Evolutionary conservation across 1,140 invertebrate species (phyloP), one percentile per base, ranked within the genome.

Genomic region (Drosophila nannoptera): DNA sequence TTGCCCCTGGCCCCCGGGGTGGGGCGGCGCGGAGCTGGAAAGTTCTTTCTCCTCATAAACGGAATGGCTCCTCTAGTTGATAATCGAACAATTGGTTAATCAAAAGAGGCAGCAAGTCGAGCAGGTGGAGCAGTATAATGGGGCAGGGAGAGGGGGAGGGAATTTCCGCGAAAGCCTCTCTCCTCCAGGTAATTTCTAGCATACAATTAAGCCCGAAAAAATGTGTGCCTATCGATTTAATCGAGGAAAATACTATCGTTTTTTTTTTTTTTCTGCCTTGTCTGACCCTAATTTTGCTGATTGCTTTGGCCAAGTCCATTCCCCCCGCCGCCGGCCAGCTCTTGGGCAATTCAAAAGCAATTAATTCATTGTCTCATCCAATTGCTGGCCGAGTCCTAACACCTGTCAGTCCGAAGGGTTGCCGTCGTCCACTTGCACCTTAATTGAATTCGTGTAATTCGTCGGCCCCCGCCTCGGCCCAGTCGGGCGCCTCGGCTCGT

Each of bases 361-460:
- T 80, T 63, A 74, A 80, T 80, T 84, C 60, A 80, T 77, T 68
- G 80, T 46, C 66, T 66, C 48, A 83, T 66, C 80, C 53, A 52
- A 59, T 29, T 43, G 42, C 77, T 63, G 67, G 49, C 11, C 22
- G 58, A 76, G 46, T 66, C 59, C 78, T 74, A 60, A 69, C 76
- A 83, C 80, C 78, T 82, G 72, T 60, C 64, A 49, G 56, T 2
- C 38, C 32, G 22, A 35, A 11, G 9, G 52, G 40, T 16, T 16
- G 49, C 46, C 50, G 52, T 75, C 50, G 52, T 75, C 73, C 64
- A 77, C 78, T 74, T 74, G 58, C 56, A 53, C 63, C 81, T 84
- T 84, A 84, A 84, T 86, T 84, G 80, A 84, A 84, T 84, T 84
- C 81, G 73, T 84, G 80, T 86, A 80, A 80, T 73, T 84, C 72